phyloP scores from a whole-genome alignment of 2,113 vertebrate species.

The Rafetus swinhoei region DNA sequence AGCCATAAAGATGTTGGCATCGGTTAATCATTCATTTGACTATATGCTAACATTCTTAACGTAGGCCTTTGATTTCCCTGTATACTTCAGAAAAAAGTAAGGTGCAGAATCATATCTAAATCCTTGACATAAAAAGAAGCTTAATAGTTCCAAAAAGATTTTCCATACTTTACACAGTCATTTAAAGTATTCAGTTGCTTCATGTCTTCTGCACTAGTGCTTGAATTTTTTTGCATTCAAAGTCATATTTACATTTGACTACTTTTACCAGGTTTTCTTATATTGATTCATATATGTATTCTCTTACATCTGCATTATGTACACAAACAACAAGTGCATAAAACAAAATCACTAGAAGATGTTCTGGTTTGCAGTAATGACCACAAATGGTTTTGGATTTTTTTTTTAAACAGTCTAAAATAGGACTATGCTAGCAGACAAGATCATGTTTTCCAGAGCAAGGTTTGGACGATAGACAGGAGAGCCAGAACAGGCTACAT shows the following conservation, averaged over 20 bases:
- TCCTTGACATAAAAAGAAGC: neutral
- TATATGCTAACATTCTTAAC: no score
- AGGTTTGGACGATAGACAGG: slow-evolving; percentile 45
- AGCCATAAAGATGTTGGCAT: no score
- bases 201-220: neutral
- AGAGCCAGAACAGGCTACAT: slow-evolving; percentile 48
- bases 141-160: neutral
- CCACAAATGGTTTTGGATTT: slow-evolving; percentile 10
- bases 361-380: slow-evolving; percentile 26
- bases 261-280: neutral
- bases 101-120: no score
- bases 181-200: neutral
- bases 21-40: no score
- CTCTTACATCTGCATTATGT: slow-evolving; percentile 12
- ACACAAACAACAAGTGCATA: slow-evolving; percentile 7
- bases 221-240: neutral
- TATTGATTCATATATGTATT: neutral
- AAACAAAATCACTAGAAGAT: neutral
- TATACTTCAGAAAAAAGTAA: no score
- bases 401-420: slow-evolving; percentile 24
- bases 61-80: no score
- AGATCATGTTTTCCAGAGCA: slow-evolving; percentile 22
- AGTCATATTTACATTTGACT: neutral
- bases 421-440: neutral
- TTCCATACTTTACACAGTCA: neutral